Evolutionary conservation across 2,888 invertebrate genomes (phyloP).

Genomic region (Synanthedon andrenaeformis): DNA sequence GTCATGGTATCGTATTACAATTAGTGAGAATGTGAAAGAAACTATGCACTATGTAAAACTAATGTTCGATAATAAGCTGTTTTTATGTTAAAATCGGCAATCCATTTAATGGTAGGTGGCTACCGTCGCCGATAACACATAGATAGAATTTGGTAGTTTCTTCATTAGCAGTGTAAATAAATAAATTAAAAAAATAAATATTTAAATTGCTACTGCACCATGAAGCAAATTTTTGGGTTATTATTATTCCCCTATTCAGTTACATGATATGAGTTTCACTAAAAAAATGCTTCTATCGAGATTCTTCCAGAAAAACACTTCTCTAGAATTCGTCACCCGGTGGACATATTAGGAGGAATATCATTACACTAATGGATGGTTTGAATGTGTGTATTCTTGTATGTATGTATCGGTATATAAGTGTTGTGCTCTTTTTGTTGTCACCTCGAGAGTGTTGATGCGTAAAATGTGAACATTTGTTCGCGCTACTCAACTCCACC

Average conservation of each 20-base stretch:
- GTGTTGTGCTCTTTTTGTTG: conserved; percentile 24
- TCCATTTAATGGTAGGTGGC: no score
- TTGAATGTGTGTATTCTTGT: conserved; percentile 22
- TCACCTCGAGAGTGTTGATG: conserved; percentile 22
- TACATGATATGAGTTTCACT: no score
- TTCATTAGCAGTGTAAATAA: not conserved
- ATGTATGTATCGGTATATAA: conserved; percentile 16
- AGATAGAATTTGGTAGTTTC: no score
- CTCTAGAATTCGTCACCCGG: conserved; percentile 33
- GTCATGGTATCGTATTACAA: no score
- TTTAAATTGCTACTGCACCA: conserved; percentile 11
- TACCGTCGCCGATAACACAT: no score
- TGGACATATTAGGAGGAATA: conserved; percentile 54
- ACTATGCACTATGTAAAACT: no score
- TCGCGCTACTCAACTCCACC: not conserved
- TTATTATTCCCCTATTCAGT: no score
- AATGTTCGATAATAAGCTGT: no score
- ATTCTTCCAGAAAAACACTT: no score
- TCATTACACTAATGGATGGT: conserved; percentile 58
- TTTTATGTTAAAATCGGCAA: no score
- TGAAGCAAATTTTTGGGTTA: conserved; percentile 8
- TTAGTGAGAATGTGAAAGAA: no score
- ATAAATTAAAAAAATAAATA: conserved; percentile 14
- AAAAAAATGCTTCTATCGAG: no score
- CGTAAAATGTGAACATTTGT: conserved; percentile 6